These are phyloP conservation scores for Lochmaea capreae DNA, from an alignment of 2,888 invertebrate species.

Conservation along the genomic window DNA sequence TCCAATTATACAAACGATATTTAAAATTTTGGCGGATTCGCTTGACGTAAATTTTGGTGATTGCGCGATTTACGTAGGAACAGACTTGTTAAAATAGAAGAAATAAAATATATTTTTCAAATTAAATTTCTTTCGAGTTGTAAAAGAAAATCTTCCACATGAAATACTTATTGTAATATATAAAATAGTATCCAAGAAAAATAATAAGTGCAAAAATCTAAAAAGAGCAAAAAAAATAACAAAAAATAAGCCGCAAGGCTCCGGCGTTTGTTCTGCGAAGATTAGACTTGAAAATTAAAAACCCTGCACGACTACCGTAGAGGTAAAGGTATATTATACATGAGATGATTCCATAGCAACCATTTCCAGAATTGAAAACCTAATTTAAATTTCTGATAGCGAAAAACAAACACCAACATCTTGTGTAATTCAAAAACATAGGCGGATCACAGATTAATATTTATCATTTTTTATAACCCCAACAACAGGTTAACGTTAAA, in stretches of 20 bases:
- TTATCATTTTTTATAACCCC: too few relatives aligned
- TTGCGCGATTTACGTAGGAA: too few relatives aligned
- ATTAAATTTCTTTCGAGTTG: too few relatives aligned
- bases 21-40: too few relatives aligned
- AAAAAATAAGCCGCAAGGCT: conserved; percentile 7
- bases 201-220: conserved; percentile 3
- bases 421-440: conserved; percentile 5
- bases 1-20: too few relatives aligned
- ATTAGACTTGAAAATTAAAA: conserved; percentile 18
- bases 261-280: conserved; percentile 5
- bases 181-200: not conserved
- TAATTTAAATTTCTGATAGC: conserved; percentile 37
- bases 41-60: too few relatives aligned
- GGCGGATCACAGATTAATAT: not conserved
- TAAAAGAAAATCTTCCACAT: too few relatives aligned
- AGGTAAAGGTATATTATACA: conserved; percentile 9
- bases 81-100: too few relatives aligned
- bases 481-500: not conserved
- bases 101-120: too few relatives aligned
- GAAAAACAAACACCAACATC: conserved; percentile 24
- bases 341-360: conserved; percentile 9
- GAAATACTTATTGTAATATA: not conserved
- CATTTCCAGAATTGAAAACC: conserved; percentile 24
- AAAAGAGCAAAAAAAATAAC: conserved; percentile 1
- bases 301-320: conserved; percentile 14